Base-by-base conservation (phyloP, 2,888 invertebrate genomes). In the Neuroscelio doddi region DNA sequence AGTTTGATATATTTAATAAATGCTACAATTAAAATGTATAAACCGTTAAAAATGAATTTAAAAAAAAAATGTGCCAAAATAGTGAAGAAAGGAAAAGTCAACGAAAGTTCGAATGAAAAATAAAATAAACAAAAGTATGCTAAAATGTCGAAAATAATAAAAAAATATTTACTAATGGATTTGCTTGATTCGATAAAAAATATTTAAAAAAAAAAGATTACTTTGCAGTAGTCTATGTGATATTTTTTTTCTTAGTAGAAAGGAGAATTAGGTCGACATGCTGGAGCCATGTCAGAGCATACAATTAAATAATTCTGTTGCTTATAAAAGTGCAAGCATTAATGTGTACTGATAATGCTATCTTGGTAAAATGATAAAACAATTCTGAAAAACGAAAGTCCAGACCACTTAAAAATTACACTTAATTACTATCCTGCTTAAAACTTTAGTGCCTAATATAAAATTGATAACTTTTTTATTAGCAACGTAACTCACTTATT, bases 291-390 rank as follows among this genome's bases (percentile, higher is more conserved):
- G 79, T 78, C 79, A 79, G 79, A 77, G 79, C 76, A 74, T 80
- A 80, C 80, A 83, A 83, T 83, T 82, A 83, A 84, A 83, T 82
- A 83, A 84, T 83, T 81, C 78, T 77, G 74, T 77, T 63, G 74
- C 82, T 83, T 81, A 79, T 82, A 82, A 82, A 84, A 82, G 80
- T 82, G 82, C 82, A 82, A 80, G 82, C 83, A 77, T 80, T 79
- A 82, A 82, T 83, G 80, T 79, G 78, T 76, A 74, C 83, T 82
- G 83, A 83, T 83, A 83, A 78, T 80, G 82, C 78, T 84, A 84
- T 84, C 83, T 80, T 75, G 68, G 73, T 71, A 71, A 76, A 80
- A 78, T 71, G 83, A 84, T 83, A 83, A 83, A 83, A 70, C 59
- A 52, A 52, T 68, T 58, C 66, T 55, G 63, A 57, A 61, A 59